Base-by-base conservation (phyloP, 2,113 vertebrate species). In the human (Homo sapiens) region DNA sequence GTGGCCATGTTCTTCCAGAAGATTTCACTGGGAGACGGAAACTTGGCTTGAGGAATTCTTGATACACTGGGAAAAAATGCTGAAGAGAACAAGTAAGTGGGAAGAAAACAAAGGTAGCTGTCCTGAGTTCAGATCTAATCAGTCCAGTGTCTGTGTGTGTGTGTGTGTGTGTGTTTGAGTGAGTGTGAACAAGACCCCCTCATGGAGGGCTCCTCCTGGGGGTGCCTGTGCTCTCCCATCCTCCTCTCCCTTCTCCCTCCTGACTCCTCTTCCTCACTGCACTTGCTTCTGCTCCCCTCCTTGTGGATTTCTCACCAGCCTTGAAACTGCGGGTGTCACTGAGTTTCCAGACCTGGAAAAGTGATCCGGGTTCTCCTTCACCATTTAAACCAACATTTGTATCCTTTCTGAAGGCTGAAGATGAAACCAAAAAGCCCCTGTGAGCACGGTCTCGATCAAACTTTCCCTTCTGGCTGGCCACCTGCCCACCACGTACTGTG, bases 121-220 rank as follows among this genome's bases (percentile, higher is more conserved):
- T 55, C 52, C 17, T 55, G 52, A 55, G 52, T 55, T 18, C 52
- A 55, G 52, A 18, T 55, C 5, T 55, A 55, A 55, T 55, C 52
- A 55, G 52, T 17, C 52, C 52, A 6, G 52, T 55, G 52, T 6
- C 5, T 52, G 5, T 52, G 17, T n/a, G 66, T 66, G 30, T n/a
- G 66, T 70, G 35, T 20, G 18, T 38, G 70, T n/a, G 18, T 40
- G 70, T 73, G 20, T 40, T 11, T 25, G 72, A 35, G 64, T 32
- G 64, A 66, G 40, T 27, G 12, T 18, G 23, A 45, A 43, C 2
- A 48, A 14, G 23, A 14, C 73, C 40, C 2, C 23, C 72, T 75
- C 38, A 2, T 7, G 23, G 23, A 2, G 23, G 40, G 6, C 23
- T 4, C 12, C 40, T 45, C 3, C 0, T 75, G 23, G 23, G 72